These are phyloP conservation scores for Dryobates pubescens DNA, from an alignment of 2,797 vertebrate species.

Conservation along the genomic window DNA sequence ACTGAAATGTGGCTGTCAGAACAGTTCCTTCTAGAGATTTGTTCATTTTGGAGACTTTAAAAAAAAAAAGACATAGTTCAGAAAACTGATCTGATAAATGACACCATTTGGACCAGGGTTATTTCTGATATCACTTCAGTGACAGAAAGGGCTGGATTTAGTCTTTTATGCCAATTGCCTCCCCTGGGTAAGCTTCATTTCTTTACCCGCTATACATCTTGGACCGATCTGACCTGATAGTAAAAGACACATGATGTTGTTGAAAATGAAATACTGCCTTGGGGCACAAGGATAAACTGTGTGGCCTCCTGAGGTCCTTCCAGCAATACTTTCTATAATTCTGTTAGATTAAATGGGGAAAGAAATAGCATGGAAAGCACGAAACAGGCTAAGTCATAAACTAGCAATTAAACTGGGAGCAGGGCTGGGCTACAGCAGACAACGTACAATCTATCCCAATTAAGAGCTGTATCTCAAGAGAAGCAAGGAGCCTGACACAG, in stretches of 20 bases:
- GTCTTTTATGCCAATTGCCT: conserved; percentile 57
- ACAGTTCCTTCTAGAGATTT: conserved; percentile 30
- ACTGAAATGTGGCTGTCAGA: conserved; percentile 41
- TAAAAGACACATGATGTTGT: conserved; percentile 67
- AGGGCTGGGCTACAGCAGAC: conserved; percentile 58
- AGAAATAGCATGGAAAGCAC: conserved; percentile 32
- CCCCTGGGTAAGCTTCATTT: conserved; percentile 63
- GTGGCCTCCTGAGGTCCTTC: conserved; percentile 62
- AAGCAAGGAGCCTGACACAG: conserved; percentile 56
- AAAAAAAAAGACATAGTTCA: conserved; percentile 46
- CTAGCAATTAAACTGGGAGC: conserved; percentile 46
- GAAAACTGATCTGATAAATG: conserved; percentile 51
- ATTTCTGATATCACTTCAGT: conserved; percentile 45
- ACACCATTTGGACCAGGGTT: conserved; percentile 22
- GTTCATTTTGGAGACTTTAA: conserved; percentile 18
- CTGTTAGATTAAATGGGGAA: conserved; percentile 54
- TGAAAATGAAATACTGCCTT: conserved; percentile 67
- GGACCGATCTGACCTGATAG: conserved; percentile 56
- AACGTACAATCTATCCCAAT: conserved; percentile 71
- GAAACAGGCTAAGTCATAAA: conserved; percentile 65
- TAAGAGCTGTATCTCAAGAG: conserved; percentile 69
- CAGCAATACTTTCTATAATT: conserved; percentile 65
- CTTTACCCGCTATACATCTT: conserved; percentile 50
- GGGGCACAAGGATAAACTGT: conserved; percentile 66
- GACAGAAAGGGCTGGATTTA: conserved; percentile 49